These are phyloP conservation scores for Setipinna tenuifilis DNA, from an alignment of 2,797 vertebrate species.

Conservation along the genomic window DNA sequence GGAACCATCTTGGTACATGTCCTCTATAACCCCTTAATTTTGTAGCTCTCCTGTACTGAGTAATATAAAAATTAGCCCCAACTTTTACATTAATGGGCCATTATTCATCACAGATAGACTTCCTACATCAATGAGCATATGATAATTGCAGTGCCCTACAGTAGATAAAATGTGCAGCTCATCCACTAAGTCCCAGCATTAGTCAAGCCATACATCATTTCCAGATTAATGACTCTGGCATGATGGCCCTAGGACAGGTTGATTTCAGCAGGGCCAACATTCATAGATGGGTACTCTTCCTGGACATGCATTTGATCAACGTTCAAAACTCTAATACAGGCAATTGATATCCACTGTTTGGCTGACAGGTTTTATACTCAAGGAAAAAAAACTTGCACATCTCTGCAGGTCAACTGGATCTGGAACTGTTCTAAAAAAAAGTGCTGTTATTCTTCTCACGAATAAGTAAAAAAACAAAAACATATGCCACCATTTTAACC, in stretches of 20 bases:
- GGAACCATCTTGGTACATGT: not conserved
- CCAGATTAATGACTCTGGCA: not conserved
- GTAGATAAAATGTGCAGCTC: not conserved
- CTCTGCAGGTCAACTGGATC: not conserved
- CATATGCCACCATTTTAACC: slow-evolving; percentile 5
- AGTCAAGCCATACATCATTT: slow-evolving; percentile 3
- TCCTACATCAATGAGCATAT: not conserved
- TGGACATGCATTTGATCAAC: not conserved
- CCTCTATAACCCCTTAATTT: not conserved
- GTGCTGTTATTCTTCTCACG: not conserved
- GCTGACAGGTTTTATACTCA: not conserved
- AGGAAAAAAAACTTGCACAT: not conserved
- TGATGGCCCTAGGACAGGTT: not conserved
- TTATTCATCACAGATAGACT: slow-evolving; percentile 1
- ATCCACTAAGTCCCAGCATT: slow-evolving; percentile 8
- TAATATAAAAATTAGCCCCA: not conserved
- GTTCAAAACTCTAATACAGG: slow-evolving; percentile 1
- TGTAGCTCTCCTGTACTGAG: not conserved
- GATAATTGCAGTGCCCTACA: not conserved
- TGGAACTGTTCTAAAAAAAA: not conserved
- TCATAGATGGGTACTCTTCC: not conserved
- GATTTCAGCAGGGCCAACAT: not conserved
- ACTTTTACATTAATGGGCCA: not conserved
- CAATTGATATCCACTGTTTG: not conserved
- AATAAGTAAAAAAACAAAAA: slow-evolving; percentile 8